Base-by-base conservation (phyloP, 2,113 vertebrate genomes). In the Gallinago paraguaiae region DNA sequence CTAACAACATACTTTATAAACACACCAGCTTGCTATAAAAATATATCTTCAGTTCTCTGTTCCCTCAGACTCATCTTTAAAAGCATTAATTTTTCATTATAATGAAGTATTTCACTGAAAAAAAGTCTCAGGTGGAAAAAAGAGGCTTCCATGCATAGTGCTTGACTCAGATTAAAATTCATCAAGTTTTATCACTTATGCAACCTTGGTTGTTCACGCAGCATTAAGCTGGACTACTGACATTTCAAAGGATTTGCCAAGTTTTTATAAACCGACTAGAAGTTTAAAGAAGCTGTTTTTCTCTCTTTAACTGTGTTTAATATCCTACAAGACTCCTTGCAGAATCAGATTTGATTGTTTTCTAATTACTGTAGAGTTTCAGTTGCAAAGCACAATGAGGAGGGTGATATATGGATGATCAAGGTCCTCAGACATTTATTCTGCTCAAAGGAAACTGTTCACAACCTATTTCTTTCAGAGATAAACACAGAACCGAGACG, bases 31-130 rank as follows among this genome's bases (percentile, higher is more conserved):
- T 71, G 17, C 39, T 78, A 78, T 48, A 63, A 77, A 88, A 95
- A 70, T 37, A 13, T 16, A 41, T 71, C 35, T 83, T 90, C n/a
- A 56, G 31, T 23, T 85, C 74, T 61, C 30, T 80, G 3, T 80
- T 90, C 17, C 13, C 14, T 67, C 35, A 67, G 46, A 39, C 46
- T 70, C 1, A 28, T 48, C 28, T 84, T 83, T 46, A 28, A 91
- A 95, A 75, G 11, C 27, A 75, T 56, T 64, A 84, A 22, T 43
- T 92, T 93, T 95, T 95, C 56, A 60, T 84, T 79, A 56, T 56
- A 75, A 68, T 81, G 13, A 43, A 81, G 30, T 56, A 60, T 92
- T 89, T 75, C 31, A 63, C 43, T 81, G 72, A 50, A 88, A 90
- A 39, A 57, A 86, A 82, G 14, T 74, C 64, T 92, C 92, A 56